These are phyloP conservation scores for Bombyx huttoni DNA, from an alignment of 2,888 invertebrate species.

Conservation along the genomic window DNA sequence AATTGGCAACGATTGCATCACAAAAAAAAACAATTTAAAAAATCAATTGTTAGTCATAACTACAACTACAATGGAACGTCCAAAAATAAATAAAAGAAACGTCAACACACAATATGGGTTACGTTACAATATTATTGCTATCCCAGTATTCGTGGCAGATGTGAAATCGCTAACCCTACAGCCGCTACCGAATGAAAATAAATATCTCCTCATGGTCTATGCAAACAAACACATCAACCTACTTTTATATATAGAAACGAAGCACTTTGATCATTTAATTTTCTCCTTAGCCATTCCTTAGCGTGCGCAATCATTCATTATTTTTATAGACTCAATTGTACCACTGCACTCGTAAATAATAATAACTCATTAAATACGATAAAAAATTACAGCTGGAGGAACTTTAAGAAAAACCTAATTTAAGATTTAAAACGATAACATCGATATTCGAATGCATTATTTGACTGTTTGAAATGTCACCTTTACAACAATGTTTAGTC, in stretches of 20 bases:
- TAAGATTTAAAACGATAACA: too few species aligned
- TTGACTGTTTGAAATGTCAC: too few species aligned
- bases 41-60: constrained; percentile 7
- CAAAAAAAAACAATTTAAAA: constrained; percentile 4
- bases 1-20: constrained; percentile 2
- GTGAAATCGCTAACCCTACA: constrained; percentile 26
- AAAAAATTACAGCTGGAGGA: neutral
- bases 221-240: constrained; percentile 45
- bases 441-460: too few species aligned
- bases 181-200: constrained; percentile 46
- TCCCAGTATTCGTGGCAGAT: constrained; percentile 22
- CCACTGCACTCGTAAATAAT: neutral
- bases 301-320: neutral
- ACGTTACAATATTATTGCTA: constrained; percentile 20
- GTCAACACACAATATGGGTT: constrained; percentile 14
- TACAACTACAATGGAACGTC: neutral
- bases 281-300: neutral
- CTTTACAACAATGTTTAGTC: too few species aligned
- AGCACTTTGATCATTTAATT: constrained; percentile 19
- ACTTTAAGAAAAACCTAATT: too few species aligned
- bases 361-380: neutral
- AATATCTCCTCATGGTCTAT: constrained; percentile 46
- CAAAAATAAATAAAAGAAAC: constrained; percentile 10
- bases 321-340: neutral
- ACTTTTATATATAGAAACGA: constrained; percentile 39